Base-by-base conservation (phyloP, 2,888 invertebrate genomes). In the Amaurobius ferox region DNA sequence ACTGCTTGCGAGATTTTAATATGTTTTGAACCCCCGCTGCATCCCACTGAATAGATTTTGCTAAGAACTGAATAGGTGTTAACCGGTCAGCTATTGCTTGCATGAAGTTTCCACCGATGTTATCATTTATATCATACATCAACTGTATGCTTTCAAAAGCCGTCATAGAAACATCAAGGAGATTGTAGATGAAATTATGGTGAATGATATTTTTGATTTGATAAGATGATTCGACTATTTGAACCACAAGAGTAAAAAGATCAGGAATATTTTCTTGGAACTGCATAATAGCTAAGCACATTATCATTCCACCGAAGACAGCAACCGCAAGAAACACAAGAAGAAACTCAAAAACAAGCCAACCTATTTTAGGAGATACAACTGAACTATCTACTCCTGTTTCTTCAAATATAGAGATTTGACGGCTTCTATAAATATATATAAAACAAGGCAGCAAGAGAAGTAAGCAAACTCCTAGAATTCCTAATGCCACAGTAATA, bases 91-190 rank as follows among this genome's bases (percentile, higher is more conserved):
- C 23, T 1, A 61, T 19, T 7, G 7, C 1, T 3, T 32, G 7
- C 29, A 64, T 28, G 48, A 32, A 81, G 0, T 40, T 28, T 0
- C 11, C 7, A 0, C 26, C 3, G 0, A 74, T 19, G 1, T 74
- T 35, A 23, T 68, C 74, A 16, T 81, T 70, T 7, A 81, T 26
- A 16, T 74, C 62, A 11, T 76, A 61, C 30, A 81, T 23, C 9
- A 44, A n/a, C 28, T 62, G 28, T 16, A 61, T 68, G 1, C 29
- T n/a, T 23, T 74, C 74, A 68, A 40, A 67, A 0, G 66, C 66
- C n/a, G 44, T 44, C 13, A 26, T 29, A 1, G 79, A 79, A 0
- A 79, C 62, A n/a, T 66, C 48, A 30, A 39, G 23, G 26, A 79
- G 5, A 7, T 32, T n/a, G 7, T 66, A 44, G 19, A 64, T 19